These are phyloP conservation scores for Pteria penguin DNA, from an alignment of 2,888 invertebrate species.

Conservation along the genomic window DNA sequence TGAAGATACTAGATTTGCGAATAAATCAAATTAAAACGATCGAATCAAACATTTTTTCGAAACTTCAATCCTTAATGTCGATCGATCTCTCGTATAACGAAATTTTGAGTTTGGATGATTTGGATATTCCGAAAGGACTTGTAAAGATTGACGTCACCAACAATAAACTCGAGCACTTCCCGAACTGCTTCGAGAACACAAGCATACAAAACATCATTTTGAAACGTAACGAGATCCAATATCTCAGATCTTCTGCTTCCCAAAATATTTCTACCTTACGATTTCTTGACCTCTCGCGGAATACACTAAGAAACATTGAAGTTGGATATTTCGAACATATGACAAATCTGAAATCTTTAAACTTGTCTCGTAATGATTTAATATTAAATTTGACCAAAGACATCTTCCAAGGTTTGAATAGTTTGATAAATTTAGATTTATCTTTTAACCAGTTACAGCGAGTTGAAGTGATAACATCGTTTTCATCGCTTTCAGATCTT, in stretches of 20 bases:
- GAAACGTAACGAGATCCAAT: slow-evolving; percentile 16
- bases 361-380: slow-evolving; percentile 25
- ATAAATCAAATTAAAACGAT: slow-evolving; percentile 15
- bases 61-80: neutral
- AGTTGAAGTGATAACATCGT: slow-evolving; percentile 17
- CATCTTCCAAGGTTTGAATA: slow-evolving; percentile 22
- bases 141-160: neutral
- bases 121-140: slow-evolving; percentile 19
- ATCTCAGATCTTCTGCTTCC: neutral
- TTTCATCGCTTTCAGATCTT: neutral
- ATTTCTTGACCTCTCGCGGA: slow-evolving; percentile 14
- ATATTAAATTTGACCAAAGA: slow-evolving; percentile 21
- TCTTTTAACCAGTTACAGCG: slow-evolving; percentile 18
- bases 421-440: slow-evolving; percentile 23
- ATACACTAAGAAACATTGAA: slow-evolving; percentile 9
- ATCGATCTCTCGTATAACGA: slow-evolving; percentile 33
- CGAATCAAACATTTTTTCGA: neutral
- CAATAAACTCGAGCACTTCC: slow-evolving; percentile 33
- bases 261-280: neutral
- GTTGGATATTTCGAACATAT: slow-evolving; percentile 20
- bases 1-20: slow-evolving; percentile 1
- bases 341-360: slow-evolving; percentile 10
- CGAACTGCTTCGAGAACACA: slow-evolving; percentile 17
- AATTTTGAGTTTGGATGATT: slow-evolving; percentile 18
- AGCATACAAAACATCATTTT: slow-evolving; percentile 11